These are phyloP conservation scores for Lithophane socia DNA, from an alignment of 2,888 invertebrate species.

Conservation along the genomic window DNA sequence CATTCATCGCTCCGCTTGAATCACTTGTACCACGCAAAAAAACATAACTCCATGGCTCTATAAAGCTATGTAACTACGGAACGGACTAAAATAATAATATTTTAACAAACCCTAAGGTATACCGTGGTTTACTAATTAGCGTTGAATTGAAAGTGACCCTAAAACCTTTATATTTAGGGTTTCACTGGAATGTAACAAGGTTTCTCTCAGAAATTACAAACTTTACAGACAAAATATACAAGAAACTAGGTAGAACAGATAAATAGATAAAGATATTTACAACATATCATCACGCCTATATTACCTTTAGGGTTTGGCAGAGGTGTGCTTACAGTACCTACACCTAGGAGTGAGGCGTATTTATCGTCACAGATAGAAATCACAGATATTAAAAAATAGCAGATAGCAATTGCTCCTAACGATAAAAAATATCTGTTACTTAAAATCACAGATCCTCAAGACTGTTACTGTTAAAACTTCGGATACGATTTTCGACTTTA, in stretches of 20 bases:
- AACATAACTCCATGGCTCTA: slow-evolving; percentile 71
- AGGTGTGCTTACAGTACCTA: too few species aligned
- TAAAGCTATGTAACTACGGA: slow-evolving; percentile 74
- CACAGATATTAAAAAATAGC: too few species aligned
- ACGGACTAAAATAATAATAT: slow-evolving; percentile 80
- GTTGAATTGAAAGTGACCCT: slow-evolving; percentile 24
- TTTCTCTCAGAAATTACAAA: slow-evolving; percentile 11
- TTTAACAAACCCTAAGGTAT: slow-evolving; percentile 70
- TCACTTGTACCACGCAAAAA: slow-evolving; percentile 60
- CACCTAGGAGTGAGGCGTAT: too few species aligned
- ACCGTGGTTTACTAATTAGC: slow-evolving; percentile 65
- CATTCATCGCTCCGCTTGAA: slow-evolving; percentile 16
- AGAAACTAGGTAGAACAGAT: neutral
- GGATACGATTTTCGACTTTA: too few species aligned
- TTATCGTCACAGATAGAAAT: too few species aligned
- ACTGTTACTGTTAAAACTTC: too few species aligned
- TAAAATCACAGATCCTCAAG: too few species aligned
- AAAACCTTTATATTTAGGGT: slow-evolving; percentile 7
- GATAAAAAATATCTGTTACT: too few species aligned
- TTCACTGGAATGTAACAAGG: neutral
- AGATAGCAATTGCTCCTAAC: too few species aligned
- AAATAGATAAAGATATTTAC: too few species aligned
- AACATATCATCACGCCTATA: too few species aligned
- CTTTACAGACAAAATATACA: neutral
- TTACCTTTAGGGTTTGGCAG: too few species aligned